Evolutionary conservation across 2,113 vertebrate species (phyloP).

Genomic region (Hymenochirus boettgeri): DNA sequence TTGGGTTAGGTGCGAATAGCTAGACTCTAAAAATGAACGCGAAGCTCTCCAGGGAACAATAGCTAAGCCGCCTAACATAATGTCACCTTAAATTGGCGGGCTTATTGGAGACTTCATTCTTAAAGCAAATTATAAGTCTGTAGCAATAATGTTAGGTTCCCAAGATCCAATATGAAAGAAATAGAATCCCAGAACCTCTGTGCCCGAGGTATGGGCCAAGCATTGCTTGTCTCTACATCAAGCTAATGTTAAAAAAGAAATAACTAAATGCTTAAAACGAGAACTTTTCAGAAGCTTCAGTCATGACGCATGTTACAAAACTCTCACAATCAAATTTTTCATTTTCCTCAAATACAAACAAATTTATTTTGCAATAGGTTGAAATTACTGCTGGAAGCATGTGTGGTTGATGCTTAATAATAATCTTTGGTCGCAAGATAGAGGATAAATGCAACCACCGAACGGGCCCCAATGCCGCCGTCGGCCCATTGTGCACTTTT

Average conservation of each 20-base stretch:
- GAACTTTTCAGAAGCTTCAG: conserved; percentile 59
- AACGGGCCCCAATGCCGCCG: conserved; percentile 50
- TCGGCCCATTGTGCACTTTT: conserved; percentile 58
- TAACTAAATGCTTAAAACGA: conserved; percentile 43
- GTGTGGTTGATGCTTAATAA: conserved; percentile 58
- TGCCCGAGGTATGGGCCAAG: conserved; percentile 52
- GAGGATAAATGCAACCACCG: conserved; percentile 58
- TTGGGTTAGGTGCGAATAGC: conserved; percentile 51
- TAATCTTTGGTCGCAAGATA: conserved; percentile 77
- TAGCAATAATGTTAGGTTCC: conserved; percentile 58
- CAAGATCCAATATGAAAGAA: conserved; percentile 58
- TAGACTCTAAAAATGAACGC: conserved; percentile 55
- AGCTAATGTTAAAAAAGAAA: conserved; percentile 42
- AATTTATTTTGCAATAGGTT: conserved; percentile 31
- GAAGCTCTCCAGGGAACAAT: conserved; percentile 57
- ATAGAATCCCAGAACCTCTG: conserved; percentile 54
- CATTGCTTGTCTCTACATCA: conserved; percentile 44
- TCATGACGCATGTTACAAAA: conserved; percentile 62
- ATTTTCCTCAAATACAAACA: conserved; percentile 57
- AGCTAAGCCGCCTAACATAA: conserved; percentile 57
- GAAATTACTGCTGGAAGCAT: conserved; percentile 51
- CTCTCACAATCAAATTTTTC: conserved; percentile 59
- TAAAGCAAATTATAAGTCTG: conserved; percentile 71
- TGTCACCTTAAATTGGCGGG: too few relatives aligned
- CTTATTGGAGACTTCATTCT: conserved; percentile 75